Conservation (phyloP, 2,888 invertebrate species). For the Syritta pipiens region DNA sequence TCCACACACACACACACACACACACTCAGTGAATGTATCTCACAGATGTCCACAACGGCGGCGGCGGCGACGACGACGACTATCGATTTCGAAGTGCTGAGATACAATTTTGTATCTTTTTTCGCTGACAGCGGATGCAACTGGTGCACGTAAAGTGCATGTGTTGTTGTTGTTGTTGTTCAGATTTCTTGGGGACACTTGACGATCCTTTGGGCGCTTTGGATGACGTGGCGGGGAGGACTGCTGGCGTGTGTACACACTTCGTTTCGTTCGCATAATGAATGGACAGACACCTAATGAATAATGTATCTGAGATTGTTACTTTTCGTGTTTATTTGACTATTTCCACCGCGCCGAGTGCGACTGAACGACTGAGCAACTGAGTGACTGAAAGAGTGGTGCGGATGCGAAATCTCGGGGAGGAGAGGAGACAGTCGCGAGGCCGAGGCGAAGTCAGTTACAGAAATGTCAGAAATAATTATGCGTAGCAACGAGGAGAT, state of each 20-base stretch:
- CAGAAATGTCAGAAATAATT: too few species aligned
- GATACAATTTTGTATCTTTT: slow-evolving; percentile 11
- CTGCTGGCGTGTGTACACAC: slow-evolving; percentile 27
- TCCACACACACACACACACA: slow-evolving; percentile 3
- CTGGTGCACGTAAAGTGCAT: slow-evolving; percentile 27
- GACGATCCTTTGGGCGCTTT: slow-evolving; percentile 10
- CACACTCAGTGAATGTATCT: not conserved
- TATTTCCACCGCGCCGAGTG: slow-evolving; percentile 48
- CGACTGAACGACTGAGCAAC: too few species aligned
- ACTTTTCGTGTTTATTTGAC: slow-evolving; percentile 70
- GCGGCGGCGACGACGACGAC: not conserved
- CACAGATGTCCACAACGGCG: not conserved
- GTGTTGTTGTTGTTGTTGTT: slow-evolving; percentile 10
- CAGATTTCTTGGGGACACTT: not conserved
- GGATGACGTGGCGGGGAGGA: slow-evolving; percentile 12
- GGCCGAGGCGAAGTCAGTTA: too few species aligned
- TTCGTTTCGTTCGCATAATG: slow-evolving; percentile 55
- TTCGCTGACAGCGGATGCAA: slow-evolving; percentile 8
- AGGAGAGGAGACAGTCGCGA: too few species aligned
- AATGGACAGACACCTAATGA: slow-evolving; percentile 69
- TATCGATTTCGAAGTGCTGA: slow-evolving; percentile 29
- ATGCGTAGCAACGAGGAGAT: too few species aligned
- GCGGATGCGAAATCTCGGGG: too few species aligned
- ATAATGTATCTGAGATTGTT: slow-evolving; percentile 71
- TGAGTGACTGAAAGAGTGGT: too few species aligned